Evolutionary conservation across 2,797 vertebrate species (phyloP).

Genomic region (Aulostomus chinensis): DNA sequence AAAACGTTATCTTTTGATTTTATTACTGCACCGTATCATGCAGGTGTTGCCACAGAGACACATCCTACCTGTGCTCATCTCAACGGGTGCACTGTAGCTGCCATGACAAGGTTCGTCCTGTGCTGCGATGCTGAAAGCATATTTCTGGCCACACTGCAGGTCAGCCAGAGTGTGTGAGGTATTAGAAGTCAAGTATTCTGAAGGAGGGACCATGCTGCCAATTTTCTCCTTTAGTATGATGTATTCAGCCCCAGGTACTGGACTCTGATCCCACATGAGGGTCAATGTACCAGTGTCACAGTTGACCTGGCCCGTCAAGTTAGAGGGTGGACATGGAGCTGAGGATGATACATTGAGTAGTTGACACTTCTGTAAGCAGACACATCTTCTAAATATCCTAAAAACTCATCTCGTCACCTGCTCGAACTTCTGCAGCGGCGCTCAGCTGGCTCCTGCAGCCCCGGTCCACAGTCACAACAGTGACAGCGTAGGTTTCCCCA

Average conservation of each 20-base stretch:
- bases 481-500: slow-evolving; percentile 59
- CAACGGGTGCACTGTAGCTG: slow-evolving; percentile 43
- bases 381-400: neutral
- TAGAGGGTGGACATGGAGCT: slow-evolving; percentile 65
- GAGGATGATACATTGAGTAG: neutral
- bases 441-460: slow-evolving; percentile 61
- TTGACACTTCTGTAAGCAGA: neutral
- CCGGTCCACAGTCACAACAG: slow-evolving; percentile 59
- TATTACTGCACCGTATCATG: too few species aligned
- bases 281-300: slow-evolving; percentile 50
- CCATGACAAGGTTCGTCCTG: slow-evolving; percentile 51
- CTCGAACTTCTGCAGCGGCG: slow-evolving; percentile 39
- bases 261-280: slow-evolving; percentile 64
- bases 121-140: slow-evolving; percentile 53
- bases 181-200: slow-evolving; percentile 15
- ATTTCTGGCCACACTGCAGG: slow-evolving; percentile 62
- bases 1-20: neutral
- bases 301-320: slow-evolving; percentile 47
- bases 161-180: slow-evolving; percentile 28
- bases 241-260: slow-evolving; percentile 38
- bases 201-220: neutral
- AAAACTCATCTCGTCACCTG: slow-evolving; percentile 52
- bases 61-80: slow-evolving; percentile 64
- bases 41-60: slow-evolving; percentile 17
- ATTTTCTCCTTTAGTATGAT: slow-evolving; percentile 33